Base-by-base conservation (phyloP, 2,113 vertebrate genomes). In the Sylvicapra grimmia region DNA sequence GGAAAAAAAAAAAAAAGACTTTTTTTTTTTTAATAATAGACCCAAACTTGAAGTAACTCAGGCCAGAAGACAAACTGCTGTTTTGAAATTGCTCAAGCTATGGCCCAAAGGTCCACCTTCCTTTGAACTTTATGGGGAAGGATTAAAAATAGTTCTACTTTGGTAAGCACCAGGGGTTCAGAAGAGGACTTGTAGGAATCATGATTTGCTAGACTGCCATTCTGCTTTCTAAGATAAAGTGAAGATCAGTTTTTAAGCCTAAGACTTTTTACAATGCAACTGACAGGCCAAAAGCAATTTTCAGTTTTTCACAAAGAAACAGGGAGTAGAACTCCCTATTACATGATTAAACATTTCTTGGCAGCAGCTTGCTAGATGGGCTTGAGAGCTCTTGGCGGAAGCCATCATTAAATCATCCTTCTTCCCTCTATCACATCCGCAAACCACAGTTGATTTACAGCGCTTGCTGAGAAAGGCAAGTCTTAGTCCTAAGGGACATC, bases 311-410 rank as follows among this genome's bases (percentile, higher is more conserved):
- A 80, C 68, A 87, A 96, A 51, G 29, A 86, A 82, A 44, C 53
- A 56, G 90, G 92, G 59, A 96, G 27, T 56, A 96, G 63, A 90
- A 92, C 19, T 96, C 77, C 49, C 33, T 47, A 80, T 75, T 15
- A 88, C 36, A 27, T 75, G 65, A 79, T 83, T 91, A 95, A 97
- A 65, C 53, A 89, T 96, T 96, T 94, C 94, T 96, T 96, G 97
- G 90, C 88, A 89, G 77, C 1, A 8, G 25, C 72, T 79, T 23
- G 33, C 82, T 85, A 31, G 61, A 56, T 90, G 40, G 65, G 93
- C 54, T 92, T 93, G 93, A 86, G 86, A 47, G 82, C 93, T 95
- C 94, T 93, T 96, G 93, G 94, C 65, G n/a, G 94, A 56, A 84
- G 75, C 68, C 80, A 0, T 80, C 79, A 93, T 79, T 58, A 61